Percentiles rank a stretch among this genome's conserved stretches.
phyloP scores from a whole-genome alignment of 92 coral and sea anemone genomes.

The Anthopleura xanthogrammica region DNA sequence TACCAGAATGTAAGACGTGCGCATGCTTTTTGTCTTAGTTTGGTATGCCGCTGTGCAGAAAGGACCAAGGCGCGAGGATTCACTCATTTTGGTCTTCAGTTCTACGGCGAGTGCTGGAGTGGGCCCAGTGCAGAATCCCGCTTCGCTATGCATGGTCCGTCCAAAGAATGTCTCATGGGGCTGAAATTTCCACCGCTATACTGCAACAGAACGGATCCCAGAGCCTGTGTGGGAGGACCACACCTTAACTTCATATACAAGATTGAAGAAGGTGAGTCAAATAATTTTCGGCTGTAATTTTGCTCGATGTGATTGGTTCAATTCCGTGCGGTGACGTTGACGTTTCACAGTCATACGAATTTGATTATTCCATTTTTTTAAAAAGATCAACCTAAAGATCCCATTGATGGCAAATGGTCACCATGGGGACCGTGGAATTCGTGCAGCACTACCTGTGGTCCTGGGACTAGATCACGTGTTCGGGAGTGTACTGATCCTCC shows the following conservation, averaged over 20 bases:
- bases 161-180: conserved; percentile 32
- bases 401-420: conserved; percentile 32
- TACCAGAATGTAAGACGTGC: no score
- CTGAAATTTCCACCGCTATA: conserved; percentile 9
- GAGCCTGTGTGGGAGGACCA: conserved; percentile 33
- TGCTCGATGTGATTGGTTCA: no score
- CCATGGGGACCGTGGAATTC: conserved; percentile 39
- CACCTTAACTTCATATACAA: conserved; percentile 29
- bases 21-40: background rate
- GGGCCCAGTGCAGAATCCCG: conserved; percentile 26
- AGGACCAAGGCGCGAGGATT: conserved; percentile 32
- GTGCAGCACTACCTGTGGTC: conserved; percentile 33
- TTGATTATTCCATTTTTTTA: background rate
- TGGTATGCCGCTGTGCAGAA: conserved; percentile 41
- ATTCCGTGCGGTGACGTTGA: no score
- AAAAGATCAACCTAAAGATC: background rate
- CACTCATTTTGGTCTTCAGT: conserved; percentile 31
- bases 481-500: conserved; percentile 29
- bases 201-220: conserved; percentile 28
- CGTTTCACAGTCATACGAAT: no score
- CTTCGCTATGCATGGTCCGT: conserved; percentile 34
- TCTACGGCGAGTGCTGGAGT: conserved; percentile 43
- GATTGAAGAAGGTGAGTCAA: background rate
- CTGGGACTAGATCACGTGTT: conserved; percentile 37
- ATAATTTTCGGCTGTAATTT: no score